Percentiles rank a stretch among this genome's conserved stretches.
Conservation (phyloP, 2,797 vertebrate genomes). For the Labroides dimidiatus region DNA sequence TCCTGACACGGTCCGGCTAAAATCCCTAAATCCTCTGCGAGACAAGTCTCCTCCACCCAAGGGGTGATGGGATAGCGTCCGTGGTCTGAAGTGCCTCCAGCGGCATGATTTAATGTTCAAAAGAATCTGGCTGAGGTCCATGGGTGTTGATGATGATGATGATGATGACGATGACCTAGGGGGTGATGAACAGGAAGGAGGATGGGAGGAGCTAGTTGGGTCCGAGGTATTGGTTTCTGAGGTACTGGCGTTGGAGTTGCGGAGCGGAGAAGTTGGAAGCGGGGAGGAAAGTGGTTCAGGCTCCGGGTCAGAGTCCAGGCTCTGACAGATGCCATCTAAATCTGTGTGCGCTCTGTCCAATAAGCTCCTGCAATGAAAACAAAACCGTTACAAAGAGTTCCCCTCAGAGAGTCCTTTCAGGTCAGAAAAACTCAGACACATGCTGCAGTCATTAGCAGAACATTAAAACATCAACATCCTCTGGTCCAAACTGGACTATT, state of each 20-base stretch:
- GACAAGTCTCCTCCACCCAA: constrained; percentile 88
- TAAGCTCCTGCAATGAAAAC: constrained; percentile 84
- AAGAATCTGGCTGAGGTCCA: constrained; percentile 96
- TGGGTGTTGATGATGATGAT: constrained; percentile 60
- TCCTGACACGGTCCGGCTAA: constrained; percentile 88
- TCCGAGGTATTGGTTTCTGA: constrained; percentile 89
- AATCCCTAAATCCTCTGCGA: constrained; percentile 88
- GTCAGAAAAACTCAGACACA: constrained; percentile 15
- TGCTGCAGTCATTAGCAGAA: not conserved
- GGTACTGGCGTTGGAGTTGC: constrained; percentile 91
- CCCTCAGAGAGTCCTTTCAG: not conserved
- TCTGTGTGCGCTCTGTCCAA: constrained; percentile 94
- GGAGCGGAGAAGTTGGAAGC: constrained; percentile 81
- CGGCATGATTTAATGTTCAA: constrained; percentile 97
- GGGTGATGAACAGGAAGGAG: constrained; percentile 49
- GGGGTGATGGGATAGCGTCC: constrained; percentile 94
- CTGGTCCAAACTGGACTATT: not conserved
- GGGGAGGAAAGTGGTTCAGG: constrained; percentile 82
- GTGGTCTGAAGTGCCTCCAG: constrained; percentile 99
- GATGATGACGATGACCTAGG: constrained; percentile 41
- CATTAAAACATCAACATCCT: constrained; percentile 14
- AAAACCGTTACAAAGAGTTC: not conserved
- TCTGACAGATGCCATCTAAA: constrained; percentile 87
- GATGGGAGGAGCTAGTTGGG: constrained; percentile 57
- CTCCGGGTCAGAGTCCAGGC: constrained; percentile 89